Evolutionary conservation across 2,888 invertebrate species (phyloP), one percentile per base, ranked within the genome.

Genomic region (Sinelater perroti): DNA sequence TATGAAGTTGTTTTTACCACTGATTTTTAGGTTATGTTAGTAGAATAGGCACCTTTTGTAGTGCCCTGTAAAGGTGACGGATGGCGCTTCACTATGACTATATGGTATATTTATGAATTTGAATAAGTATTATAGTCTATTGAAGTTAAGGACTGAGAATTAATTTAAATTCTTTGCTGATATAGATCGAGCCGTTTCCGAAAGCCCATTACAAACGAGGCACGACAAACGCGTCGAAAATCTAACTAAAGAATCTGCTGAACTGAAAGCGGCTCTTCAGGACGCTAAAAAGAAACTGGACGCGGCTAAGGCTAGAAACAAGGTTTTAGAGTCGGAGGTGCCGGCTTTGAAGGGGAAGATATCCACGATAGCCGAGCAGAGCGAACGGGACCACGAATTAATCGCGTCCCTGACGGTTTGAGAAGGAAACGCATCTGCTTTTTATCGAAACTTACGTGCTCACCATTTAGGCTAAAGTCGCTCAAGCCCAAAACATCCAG

Each of bases 291-390:
- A 80, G 57, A 90, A 87, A 71, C 71, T 86, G 1, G 86, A 88
- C n/a, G 87, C 85, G 0, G 78, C 85, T 0, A 87, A 83, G 72
- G 87, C 89, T 20, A 83, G 91, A 65, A 84, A 86, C 55, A 85
- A 84, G 70, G 87, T 86, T 45, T 75, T 91, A 14, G 88, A 88
- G 67, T 84, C 83, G 53, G 90, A 91, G 59, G 73, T 83, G 8
- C 78, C 78, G 1, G 79, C 78, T 0, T 76, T 84, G 20, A 85
- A 86, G 70, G 80, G 82, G 24, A 88, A 86, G 66, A 79, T 86
- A 59, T 78, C 79, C 28, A 82, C 85, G 1, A 75, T 87, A 57
- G 80, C 84, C 17, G 86, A 87, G 60, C 87, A 88, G 70, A 83
- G 83, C 50, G 82, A 81, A 21, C 84, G 83, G 64, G 87, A 88